Evolutionary conservation across 1,140 invertebrate species (phyloP).

Genomic region (Euglossa dilemma): DNA sequence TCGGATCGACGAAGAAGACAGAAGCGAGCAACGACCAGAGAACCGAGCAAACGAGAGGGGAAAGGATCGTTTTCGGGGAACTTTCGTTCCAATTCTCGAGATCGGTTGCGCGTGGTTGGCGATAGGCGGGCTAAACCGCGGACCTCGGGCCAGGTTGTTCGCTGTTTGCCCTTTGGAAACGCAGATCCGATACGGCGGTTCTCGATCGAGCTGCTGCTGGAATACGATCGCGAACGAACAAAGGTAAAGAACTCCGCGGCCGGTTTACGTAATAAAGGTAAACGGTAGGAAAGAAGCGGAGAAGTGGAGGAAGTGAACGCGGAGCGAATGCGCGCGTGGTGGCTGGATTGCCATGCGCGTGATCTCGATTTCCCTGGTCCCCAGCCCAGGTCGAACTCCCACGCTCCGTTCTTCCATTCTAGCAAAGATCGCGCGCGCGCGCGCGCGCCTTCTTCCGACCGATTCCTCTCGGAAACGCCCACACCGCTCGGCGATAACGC

Average conservation of each 20-base stretch:
- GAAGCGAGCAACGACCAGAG: too few species aligned
- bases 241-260: background rate
- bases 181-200: too few species aligned
- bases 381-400: slow-evolving; percentile 51
- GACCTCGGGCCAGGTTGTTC: too few species aligned
- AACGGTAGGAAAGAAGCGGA: slow-evolving; percentile 49
- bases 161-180: too few species aligned
- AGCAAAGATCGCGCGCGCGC: slow-evolving; percentile 47
- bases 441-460: slow-evolving; percentile 22
- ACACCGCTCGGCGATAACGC: too few species aligned
- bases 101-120: background rate
- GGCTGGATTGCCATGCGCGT: slow-evolving; percentile 38
- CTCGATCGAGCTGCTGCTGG: too few species aligned
- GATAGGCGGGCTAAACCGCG: too few species aligned
- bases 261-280: slow-evolving; percentile 32
- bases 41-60: too few species aligned
- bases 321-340: background rate
- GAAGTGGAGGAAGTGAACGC: slow-evolving; percentile 43
- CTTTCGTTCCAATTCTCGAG: slow-evolving; percentile 22
- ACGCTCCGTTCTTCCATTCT: slow-evolving; percentile 48
- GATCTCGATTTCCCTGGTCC: slow-evolving; percentile 55
- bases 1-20: too few species aligned
- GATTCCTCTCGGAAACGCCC: slow-evolving; percentile 34
- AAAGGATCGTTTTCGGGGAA: background rate
- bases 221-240: background rate